phyloP scores from a whole-genome alignment of 2,797 vertebrate genomes.

The Tiaroga cobitis region DNA sequence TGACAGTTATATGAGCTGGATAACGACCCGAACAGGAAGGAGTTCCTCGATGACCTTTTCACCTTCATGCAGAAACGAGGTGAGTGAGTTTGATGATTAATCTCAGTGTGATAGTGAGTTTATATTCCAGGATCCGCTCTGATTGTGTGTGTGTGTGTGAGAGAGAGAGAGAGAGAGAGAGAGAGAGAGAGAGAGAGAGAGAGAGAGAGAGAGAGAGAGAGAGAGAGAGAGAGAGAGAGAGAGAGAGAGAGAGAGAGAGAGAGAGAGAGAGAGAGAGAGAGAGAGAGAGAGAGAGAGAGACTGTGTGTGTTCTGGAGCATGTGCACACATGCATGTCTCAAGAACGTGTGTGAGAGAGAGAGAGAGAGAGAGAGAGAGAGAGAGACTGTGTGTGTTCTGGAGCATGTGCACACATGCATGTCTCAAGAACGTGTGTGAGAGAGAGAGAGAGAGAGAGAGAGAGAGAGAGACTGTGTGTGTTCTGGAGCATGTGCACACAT shows the following conservation, averaged over 20 bases:
- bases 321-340: slow-evolving; percentile 12
- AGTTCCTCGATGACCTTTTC: slow-evolving; percentile 95
- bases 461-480: not conserved
- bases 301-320: not conserved
- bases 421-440: slow-evolving; percentile 46
- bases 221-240: too few relatives aligned
- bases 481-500: not conserved
- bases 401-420: not conserved
- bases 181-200: too few relatives aligned
- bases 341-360: slow-evolving; percentile 37
- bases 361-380: too few relatives aligned
- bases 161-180: too few relatives aligned
- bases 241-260: too few relatives aligned
- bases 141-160: slow-evolving; percentile 44
- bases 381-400: not conserved
- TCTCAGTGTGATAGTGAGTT: not conserved
- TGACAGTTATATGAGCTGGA: slow-evolving; percentile 92
- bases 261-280: too few relatives aligned
- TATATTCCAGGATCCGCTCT: not conserved
- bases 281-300: too few relatives aligned
- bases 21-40: slow-evolving; percentile 92
- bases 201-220: too few relatives aligned
- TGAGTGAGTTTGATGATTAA: slow-evolving; percentile 59
- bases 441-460: too few relatives aligned
- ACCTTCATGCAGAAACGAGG: slow-evolving; percentile 98